Conservation (phyloP, 30 jellyfish, hydroid and myxozoan species). For the Aurelia aurita region DNA sequence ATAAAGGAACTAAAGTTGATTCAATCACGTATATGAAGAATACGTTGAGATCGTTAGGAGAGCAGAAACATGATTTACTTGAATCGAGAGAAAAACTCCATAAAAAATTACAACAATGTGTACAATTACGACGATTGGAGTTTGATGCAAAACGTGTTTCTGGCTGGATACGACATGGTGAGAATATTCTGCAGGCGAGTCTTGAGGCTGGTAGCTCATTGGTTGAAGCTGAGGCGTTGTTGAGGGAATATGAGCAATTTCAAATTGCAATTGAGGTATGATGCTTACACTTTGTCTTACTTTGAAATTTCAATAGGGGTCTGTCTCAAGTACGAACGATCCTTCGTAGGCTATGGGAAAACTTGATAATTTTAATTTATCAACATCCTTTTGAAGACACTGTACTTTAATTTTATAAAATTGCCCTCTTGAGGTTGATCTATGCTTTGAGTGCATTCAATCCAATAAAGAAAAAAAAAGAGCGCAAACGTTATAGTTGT, state of each 20-base stretch:
- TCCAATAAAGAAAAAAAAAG: too few species aligned
- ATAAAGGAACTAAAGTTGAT: slow-evolving; percentile 66
- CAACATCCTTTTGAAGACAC: too few species aligned
- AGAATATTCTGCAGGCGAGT: slow-evolving; percentile 87
- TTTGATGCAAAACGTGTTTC: slow-evolving; percentile 96
- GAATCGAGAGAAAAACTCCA: slow-evolving; percentile 67
- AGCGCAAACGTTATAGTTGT: too few species aligned
- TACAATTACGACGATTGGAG: slow-evolving; percentile 83
- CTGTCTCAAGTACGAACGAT: too few species aligned
- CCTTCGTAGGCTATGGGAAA: too few species aligned
- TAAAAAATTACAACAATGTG: slow-evolving; percentile 76
- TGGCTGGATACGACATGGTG: slow-evolving; percentile 97
- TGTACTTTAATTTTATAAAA: too few species aligned
- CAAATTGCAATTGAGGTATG: slow-evolving; percentile 97
- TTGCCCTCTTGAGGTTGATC: too few species aligned
- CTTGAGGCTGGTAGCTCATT: slow-evolving; percentile 95
- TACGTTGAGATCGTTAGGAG: slow-evolving; percentile 59
- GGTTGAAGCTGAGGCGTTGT: slow-evolving; percentile 97
- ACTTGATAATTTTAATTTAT: too few species aligned
- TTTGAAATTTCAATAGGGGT: too few species aligned
- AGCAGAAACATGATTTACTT: slow-evolving; percentile 64
- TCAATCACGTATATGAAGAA: slow-evolving; percentile 78
- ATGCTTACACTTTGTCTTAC: too few species aligned
- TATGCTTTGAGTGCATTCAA: too few species aligned
- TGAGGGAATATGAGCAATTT: slow-evolving; percentile 96